phyloP scores from a whole-genome alignment of 1,140 invertebrate genomes.

The Drosophila ogumai region DNA sequence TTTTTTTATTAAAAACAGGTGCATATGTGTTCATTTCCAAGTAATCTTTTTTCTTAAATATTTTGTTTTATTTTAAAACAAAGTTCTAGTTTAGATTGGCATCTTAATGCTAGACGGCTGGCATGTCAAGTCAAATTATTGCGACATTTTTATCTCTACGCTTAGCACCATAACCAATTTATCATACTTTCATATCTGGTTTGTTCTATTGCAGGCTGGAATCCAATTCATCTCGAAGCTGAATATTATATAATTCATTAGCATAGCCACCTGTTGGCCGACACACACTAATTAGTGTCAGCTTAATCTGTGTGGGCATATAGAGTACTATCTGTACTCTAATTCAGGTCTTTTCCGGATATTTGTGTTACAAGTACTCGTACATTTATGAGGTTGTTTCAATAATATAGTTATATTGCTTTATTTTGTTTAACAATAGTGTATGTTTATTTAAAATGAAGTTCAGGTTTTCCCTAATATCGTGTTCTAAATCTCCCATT shows the following conservation, averaged over 20 bases:
- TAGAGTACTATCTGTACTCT: neutral
- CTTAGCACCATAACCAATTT: conserved; percentile 22
- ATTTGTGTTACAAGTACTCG: conserved; percentile 5
- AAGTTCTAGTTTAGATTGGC: neutral
- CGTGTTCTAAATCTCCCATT: conserved; percentile 8
- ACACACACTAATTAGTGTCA: conserved; percentile 21
- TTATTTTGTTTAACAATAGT: too few relatives aligned
- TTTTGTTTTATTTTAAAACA: neutral
- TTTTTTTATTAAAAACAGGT: too few relatives aligned
- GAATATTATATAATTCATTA: conserved; percentile 29
- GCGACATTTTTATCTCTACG: conserved; percentile 18
- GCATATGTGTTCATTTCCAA: neutral
- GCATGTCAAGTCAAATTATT: conserved; percentile 22
- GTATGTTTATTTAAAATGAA: neutral
- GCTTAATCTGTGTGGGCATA: conserved; percentile 18
- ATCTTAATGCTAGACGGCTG: conserved; percentile 2
- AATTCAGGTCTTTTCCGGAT: conserved; percentile 10
- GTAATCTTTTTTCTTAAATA: neutral
- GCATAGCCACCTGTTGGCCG: conserved; percentile 44
- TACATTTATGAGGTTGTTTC: conserved; percentile 3
- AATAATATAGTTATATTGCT: neutral
- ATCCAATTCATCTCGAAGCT: neutral
- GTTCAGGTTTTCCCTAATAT: conserved; percentile 2
- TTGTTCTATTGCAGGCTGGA: conserved; percentile 4
- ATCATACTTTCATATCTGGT: conserved; percentile 28